phyloP scores from a whole-genome alignment of 1,140 invertebrate species.

The Muscidifurax raptorellus region DNA sequence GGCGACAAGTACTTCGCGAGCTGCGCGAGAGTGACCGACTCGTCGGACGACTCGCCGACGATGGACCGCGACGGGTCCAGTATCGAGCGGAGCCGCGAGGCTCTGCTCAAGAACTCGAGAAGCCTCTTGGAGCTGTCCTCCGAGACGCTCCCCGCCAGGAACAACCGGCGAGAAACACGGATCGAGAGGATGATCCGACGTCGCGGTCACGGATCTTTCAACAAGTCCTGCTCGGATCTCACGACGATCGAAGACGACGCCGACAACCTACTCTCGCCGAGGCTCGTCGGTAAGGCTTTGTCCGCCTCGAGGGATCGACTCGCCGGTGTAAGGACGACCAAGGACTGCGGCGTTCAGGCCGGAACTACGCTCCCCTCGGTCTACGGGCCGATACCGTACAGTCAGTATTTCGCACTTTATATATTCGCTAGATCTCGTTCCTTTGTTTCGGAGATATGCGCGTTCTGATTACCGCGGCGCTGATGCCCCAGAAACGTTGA shows the following conservation, averaged over 20 bases:
- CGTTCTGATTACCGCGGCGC: background rate
- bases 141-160: background rate
- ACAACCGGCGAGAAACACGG: slow-evolving; percentile 28
- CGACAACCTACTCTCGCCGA: slow-evolving; percentile 61
- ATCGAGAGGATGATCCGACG: slow-evolving; percentile 41
- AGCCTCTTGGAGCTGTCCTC: slow-evolving; percentile 58
- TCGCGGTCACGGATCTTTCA: slow-evolving; percentile 23
- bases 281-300: slow-evolving; percentile 58
- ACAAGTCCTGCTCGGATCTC: slow-evolving; percentile 63
- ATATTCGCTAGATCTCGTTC: background rate
- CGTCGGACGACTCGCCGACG: slow-evolving; percentile 52
- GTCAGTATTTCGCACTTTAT: slow-evolving; percentile 72
- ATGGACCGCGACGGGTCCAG: slow-evolving; percentile 45
- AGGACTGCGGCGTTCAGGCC: slow-evolving; percentile 61
- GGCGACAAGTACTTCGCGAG: slow-evolving; percentile 52
- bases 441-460: slow-evolving; percentile 15
- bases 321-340: slow-evolving; percentile 52
- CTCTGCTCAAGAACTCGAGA: slow-evolving; percentile 53
- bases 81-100: slow-evolving; percentile 39
- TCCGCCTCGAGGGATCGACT: slow-evolving; percentile 20
- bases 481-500: background rate
- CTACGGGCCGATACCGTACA: slow-evolving; percentile 79
- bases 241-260: slow-evolving; percentile 51
- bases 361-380: slow-evolving; percentile 76
- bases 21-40: slow-evolving; percentile 52